A percentile compares a stretch with the other conserved stretches of the same genome.
These are phyloP conservation scores for Sinohyriopsis cumingii DNA, from an alignment of 2,888 invertebrate genomes.

Conservation along the genomic window DNA sequence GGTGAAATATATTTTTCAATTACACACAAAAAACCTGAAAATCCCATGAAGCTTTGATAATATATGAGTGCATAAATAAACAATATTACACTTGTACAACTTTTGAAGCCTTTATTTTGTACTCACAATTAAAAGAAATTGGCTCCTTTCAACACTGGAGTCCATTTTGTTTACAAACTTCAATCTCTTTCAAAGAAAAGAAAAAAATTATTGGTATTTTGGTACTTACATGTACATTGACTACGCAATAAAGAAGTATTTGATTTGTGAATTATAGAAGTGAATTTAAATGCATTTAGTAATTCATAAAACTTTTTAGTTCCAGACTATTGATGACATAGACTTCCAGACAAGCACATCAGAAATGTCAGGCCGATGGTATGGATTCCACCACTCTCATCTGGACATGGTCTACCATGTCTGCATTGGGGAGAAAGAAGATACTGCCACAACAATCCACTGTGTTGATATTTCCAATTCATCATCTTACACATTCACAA, in stretches of 20 bases:
- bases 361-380: conserved; percentile 34
- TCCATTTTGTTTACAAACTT: too few species aligned
- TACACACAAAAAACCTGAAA: too few species aligned
- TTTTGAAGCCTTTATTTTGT: too few species aligned
- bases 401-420: conserved; percentile 35
- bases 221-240: too few species aligned
- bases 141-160: too few species aligned
- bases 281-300: background rate
- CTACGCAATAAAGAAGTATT: background rate
- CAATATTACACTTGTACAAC: too few species aligned
- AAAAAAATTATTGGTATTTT: too few species aligned
- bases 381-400: conserved; percentile 43
- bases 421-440: conserved; percentile 22
- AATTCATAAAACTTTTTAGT: background rate
- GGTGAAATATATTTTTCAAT: too few species aligned
- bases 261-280: background rate
- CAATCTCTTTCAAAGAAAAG: too few species aligned
- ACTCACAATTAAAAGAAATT: too few species aligned
- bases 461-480: background rate
- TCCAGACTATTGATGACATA: conserved; percentile 37
- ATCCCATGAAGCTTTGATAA: too few species aligned
- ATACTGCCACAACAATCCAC: background rate
- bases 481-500: conserved; percentile 3
- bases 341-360: conserved; percentile 27
- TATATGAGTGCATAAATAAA: too few species aligned